A percentile compares a stretch with the other conserved stretches of the same genome.
These are phyloP conservation scores for Cryptocephalus primarius DNA, from an alignment of 2,888 invertebrate genomes.

Conservation along the genomic window DNA sequence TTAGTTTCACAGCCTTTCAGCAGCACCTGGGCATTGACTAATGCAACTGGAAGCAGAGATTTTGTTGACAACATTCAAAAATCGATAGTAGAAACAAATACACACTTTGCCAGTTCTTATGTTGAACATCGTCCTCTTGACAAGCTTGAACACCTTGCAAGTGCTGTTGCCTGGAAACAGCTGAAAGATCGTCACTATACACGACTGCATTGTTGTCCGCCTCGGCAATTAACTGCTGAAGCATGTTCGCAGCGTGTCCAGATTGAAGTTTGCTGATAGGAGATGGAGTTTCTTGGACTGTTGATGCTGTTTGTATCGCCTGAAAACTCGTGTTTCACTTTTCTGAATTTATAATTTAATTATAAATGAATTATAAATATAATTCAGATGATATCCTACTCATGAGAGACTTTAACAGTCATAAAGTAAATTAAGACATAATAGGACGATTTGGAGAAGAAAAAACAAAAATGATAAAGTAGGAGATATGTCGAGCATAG, in stretches of 20 bases:
- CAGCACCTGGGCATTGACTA: slow-evolving; percentile 88
- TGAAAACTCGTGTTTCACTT: slow-evolving; percentile 22
- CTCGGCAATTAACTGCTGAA: slow-evolving; percentile 87
- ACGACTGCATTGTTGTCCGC: slow-evolving; percentile 89
- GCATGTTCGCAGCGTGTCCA: slow-evolving; percentile 68
- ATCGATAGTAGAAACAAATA: slow-evolving; percentile 4
- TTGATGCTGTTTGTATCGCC: slow-evolving; percentile 42
- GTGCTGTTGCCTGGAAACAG: slow-evolving; percentile 62
- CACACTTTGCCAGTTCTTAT: slow-evolving; percentile 90
- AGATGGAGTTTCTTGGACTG: slow-evolving; percentile 46
- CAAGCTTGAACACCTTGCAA: slow-evolving; percentile 79
- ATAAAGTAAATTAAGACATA: too few species aligned
- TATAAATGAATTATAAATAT: slow-evolving; percentile 1
- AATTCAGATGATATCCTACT: too few species aligned
- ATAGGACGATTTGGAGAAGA: too few species aligned
- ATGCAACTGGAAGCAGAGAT: slow-evolving; percentile 52
- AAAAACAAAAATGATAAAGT: too few species aligned
- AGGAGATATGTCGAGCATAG: too few species aligned
- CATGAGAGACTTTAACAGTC: too few species aligned
- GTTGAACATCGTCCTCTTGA: slow-evolving; percentile 80
- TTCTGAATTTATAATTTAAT: too few species aligned
- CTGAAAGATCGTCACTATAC: slow-evolving; percentile 87
- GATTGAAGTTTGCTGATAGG: slow-evolving; percentile 56
- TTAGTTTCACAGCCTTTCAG: slow-evolving; percentile 93
- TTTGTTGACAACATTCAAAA: background rate